Base-by-base conservation (phyloP, 2,888 invertebrate genomes). In the Leucophenga maculata region DNA sequence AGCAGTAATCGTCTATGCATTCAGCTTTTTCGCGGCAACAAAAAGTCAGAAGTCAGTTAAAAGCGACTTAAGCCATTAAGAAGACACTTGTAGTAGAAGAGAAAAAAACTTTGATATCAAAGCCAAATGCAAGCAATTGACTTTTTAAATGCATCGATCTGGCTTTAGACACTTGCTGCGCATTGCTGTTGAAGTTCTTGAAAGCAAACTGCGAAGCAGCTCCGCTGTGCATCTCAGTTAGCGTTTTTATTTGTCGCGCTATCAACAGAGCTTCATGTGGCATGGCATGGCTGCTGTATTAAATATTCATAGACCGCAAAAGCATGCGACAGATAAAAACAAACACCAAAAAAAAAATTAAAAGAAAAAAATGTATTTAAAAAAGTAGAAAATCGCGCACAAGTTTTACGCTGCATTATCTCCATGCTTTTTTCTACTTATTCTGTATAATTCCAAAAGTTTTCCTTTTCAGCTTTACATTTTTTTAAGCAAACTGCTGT, bases 231-330 rank as follows among this genome's bases (percentile, higher is more conserved):
- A 50, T 39, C 18, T 39, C 18, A 16, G 9, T n/a, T 14, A 9
- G 11, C 8, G 1, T 20, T 14, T 59, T 32, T 16, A 31, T n/a
- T 16, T 31, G 31, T 31, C 16, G 11, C 60, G 57, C 57, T 57
- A 57, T 57, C 57, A 57, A 44, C 60, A 60, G 8, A 16, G n/a
- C 13, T 18, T 32, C 16, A 14, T 39, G n/a, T 26, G 26, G 26
- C 26, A 16, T 9, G 9, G 13, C 20, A 16, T 9, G 9, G 13
- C 20, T 26, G 54, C 74, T 71, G 76, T 77, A 84, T 87, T 87
- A 85, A 87, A 86, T 82, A 87, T 87, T 86, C 87, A 87, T 86
- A 85, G 79, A 77, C 78, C 77, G 74, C 76, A 75, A 52, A 74
- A 65, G 46, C 72, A 67, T 74, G 76, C 74, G 75, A 72, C 67